These are phyloP conservation scores for Eulithis testata DNA, from an alignment of 2,888 invertebrate genomes.

Conservation along the genomic window DNA sequence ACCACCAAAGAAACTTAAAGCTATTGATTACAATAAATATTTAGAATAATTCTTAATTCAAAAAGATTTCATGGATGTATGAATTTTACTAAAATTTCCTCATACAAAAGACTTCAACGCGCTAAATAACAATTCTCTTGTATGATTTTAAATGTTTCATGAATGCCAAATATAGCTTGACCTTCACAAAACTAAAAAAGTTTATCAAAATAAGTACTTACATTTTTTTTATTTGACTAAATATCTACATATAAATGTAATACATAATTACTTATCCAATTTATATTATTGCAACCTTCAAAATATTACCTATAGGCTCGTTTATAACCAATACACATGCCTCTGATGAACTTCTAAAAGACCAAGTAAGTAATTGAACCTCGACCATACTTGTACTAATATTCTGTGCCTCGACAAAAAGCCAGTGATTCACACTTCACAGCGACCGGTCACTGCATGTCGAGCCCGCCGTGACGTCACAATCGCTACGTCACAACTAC, in stretches of 20 bases:
- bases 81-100: too few species aligned
- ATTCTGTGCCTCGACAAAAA: conserved; percentile 52
- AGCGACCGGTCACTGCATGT: conserved; percentile 42
- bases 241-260: conserved; percentile 20
- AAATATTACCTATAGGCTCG: neutral
- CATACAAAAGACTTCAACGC: neutral
- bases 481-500: conserved; percentile 64
- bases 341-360: conserved; percentile 35
- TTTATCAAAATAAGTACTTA: too few species aligned
- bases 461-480: conserved; percentile 66
- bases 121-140: neutral
- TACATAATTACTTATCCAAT: neutral
- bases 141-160: neutral
- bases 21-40: too few species aligned
- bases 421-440: conserved; percentile 58
- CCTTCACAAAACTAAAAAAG: too few species aligned
- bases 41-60: too few species aligned
- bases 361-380: conserved; percentile 45
- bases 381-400: conserved; percentile 35
- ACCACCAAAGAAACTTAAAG: too few species aligned
- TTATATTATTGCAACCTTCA: neutral
- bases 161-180: neutral
- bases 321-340: conserved; percentile 11
- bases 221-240: too few species aligned
- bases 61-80: too few species aligned